Evolutionary conservation across 2,888 invertebrate genomes (phyloP).

Genomic region (Adelognathus sp.): DNA sequence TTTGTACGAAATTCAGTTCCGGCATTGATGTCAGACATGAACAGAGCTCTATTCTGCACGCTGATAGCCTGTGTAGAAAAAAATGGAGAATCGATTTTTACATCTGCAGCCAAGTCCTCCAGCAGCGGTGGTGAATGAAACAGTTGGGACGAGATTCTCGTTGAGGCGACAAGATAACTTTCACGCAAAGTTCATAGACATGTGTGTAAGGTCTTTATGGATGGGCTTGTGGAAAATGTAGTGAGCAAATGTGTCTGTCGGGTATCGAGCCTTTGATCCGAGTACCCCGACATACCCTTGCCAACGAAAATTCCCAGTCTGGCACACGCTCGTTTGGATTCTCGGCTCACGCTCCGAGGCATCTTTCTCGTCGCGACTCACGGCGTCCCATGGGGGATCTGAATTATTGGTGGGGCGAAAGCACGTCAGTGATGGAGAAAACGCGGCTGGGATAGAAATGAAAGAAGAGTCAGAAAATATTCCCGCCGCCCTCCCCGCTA

Average conservation of each 20-base stretch:
- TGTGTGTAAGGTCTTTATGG: background rate
- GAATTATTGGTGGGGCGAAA: constrained; percentile 8
- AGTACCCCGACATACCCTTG: background rate
- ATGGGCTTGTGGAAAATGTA: background rate
- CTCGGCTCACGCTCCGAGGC: constrained; percentile 6
- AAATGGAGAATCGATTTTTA: constrained; percentile 6
- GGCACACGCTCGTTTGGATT: constrained; percentile 11
- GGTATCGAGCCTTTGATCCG: constrained; percentile 26
- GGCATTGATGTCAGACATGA: too few relatives aligned
- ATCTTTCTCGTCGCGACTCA: background rate
- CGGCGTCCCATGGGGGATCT: background rate
- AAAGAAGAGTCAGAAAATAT: constrained; percentile 1
- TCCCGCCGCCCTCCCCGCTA: background rate
- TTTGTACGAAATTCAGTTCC: background rate
- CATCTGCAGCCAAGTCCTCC: constrained; percentile 14
- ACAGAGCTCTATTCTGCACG: too few relatives aligned
- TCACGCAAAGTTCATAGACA: constrained; percentile 38
- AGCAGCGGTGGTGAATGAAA: constrained; percentile 14
- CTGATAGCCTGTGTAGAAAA: too few relatives aligned
- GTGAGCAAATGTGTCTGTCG: background rate
- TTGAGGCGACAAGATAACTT: constrained; percentile 43
- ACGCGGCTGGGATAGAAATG: background rate
- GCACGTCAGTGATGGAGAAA: background rate
- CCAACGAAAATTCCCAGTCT: background rate
- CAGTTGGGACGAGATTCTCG: constrained; percentile 32